These are phyloP conservation scores for Acrossocheilus fasciatus DNA, from an alignment of 2,797 vertebrate species.

Conservation along the genomic window DNA sequence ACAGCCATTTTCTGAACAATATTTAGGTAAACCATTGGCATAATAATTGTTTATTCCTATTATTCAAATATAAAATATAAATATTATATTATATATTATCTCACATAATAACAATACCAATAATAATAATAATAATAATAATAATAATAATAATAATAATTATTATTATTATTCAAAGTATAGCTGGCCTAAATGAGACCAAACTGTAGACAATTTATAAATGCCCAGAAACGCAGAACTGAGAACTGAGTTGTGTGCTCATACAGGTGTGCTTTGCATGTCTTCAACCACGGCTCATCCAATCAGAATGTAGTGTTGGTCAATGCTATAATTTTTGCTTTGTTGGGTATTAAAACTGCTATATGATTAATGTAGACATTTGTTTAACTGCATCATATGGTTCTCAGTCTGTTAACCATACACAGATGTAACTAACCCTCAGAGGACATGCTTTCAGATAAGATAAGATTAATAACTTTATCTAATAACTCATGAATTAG, in stretches of 20 bases:
- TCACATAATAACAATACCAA: neutral
- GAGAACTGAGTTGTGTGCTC: neutral
- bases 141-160: neutral
- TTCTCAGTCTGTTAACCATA: conserved; percentile 1
- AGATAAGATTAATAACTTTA: conserved; percentile 37
- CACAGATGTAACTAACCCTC: conserved; percentile 35
- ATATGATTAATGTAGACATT: neutral
- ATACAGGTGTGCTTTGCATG: neutral
- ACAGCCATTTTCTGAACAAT: neutral
- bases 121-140: too few relatives aligned
- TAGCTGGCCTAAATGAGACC: neutral
- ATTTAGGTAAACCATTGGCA: neutral
- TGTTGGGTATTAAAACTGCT: neutral
- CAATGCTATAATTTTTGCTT: neutral
- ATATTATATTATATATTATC: neutral
- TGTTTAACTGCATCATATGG: conserved; percentile 11
- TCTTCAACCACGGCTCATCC: neutral
- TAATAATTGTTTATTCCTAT: neutral
- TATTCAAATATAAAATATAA: neutral
- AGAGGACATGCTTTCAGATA: conserved; percentile 41
- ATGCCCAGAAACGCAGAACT: neutral
- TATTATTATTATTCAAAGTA: neutral
- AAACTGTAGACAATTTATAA: neutral
- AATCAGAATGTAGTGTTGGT: neutral
- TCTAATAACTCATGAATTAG: conserved; percentile 41